Base-by-base conservation (phyloP, 2,113 vertebrate species). In the Euleptes europaea region DNA sequence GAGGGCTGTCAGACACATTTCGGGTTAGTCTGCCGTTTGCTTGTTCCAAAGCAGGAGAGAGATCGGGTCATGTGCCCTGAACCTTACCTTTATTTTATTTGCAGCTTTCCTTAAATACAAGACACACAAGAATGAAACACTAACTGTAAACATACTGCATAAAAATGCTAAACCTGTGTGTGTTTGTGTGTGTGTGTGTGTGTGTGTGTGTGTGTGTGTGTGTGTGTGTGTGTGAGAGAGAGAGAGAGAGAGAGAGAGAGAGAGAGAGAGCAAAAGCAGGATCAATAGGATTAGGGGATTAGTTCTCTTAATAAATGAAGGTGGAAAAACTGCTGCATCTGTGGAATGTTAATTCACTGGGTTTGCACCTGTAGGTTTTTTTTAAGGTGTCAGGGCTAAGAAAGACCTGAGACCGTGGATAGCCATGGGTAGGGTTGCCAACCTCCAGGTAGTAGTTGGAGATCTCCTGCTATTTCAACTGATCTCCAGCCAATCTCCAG, bases 1-100 rank as follows among this genome's bases (percentile, higher is more conserved):
- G 86, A 76, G 33, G 85, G 9, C 12, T 28, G 78, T 89, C 88
- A 88, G 49, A 42, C 19, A 13, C 33, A 8, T 87, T 65, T 78
- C 74, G 2, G 21, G 69, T 69, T 78, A 78, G 63, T 42, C 35
- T 63, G 67, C 77, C 63, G n/a, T 80, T 80, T 73, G 65, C 70
- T 85, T 85, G 54, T 65, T 73, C 69, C 57, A 80, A 65, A 65
- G 40, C 69, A 38, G 57, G 38, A 80, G 26, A 42, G 76, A 47
- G n/a, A 80, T 73, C 73, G 79, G 33, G 31, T 19, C 54, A 47
- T 17, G 33, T 60, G 71, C 28, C 69, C 40, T 73, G 26, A n/a
- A 28, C 33, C 15, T 80, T 73, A 44, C 15, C 28, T 57, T 78
- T 49, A 54, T 80, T 85, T 85, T 80, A 71, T 72, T 78, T 71